These are phyloP conservation scores for Coreius guichenoti DNA, from an alignment of 2,797 vertebrate species.

Conservation along the genomic window DNA sequence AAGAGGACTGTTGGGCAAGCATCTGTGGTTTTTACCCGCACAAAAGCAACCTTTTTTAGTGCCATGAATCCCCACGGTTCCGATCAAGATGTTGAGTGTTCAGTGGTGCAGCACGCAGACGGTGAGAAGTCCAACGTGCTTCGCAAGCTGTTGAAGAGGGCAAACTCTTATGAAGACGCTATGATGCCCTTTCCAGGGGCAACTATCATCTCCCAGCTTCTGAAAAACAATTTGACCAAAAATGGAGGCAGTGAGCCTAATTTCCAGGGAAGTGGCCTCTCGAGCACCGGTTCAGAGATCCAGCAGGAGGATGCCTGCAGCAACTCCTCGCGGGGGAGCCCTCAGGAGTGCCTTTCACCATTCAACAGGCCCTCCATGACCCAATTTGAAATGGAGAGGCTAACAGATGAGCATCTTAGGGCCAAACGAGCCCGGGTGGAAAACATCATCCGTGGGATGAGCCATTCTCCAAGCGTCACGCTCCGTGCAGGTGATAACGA, in stretches of 20 bases:
- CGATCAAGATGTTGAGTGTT: conserved; percentile 94
- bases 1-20: conserved; percentile 95
- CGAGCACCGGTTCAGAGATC: conserved; percentile 95
- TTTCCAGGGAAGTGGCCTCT: conserved; percentile 96
- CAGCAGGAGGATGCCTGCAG: conserved; percentile 97
- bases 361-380: conserved; percentile 89
- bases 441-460: conserved; percentile 99
- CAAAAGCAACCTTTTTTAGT: conserved; percentile 90
- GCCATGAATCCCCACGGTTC: conserved; percentile 97
- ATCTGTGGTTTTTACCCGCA: conserved; percentile 89
- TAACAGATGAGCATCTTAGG: conserved; percentile 96
- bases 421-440: conserved; percentile 97
- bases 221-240: conserved; percentile 98
- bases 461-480: conserved; percentile 91
- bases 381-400: conserved; percentile 94
- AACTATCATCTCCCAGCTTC: conserved; percentile 98
- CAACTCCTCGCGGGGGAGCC: conserved; percentile 94
- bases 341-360: conserved; percentile 93
- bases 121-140: conserved; percentile 97
- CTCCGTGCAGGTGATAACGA: conserved; percentile 86
- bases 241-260: conserved; percentile 93
- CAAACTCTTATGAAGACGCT: conserved; percentile 97
- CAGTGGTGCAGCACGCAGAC: conserved; percentile 90
- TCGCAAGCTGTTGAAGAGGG: conserved; percentile 98
- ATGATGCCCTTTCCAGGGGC: conserved; percentile 98